Conservation (phyloP, 2,888 invertebrate genomes). For the Spatulosminthurus flaviceps region DNA sequence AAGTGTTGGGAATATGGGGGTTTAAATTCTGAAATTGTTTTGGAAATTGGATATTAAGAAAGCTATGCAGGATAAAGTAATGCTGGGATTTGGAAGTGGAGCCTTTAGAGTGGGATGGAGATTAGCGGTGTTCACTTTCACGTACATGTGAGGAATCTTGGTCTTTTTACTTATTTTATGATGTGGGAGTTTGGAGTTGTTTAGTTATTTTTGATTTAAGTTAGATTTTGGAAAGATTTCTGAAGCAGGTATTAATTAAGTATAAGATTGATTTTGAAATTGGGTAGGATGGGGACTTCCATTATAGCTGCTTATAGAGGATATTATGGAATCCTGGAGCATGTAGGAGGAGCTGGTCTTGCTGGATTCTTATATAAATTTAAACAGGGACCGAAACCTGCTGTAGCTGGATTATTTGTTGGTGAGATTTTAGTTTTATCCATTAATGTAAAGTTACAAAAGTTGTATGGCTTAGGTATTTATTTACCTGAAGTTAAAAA, state of each 20-base stretch:
- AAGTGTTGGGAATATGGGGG: neutral
- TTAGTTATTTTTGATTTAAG: too few relatives aligned
- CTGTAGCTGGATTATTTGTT: slow-evolving; percentile 74
- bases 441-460: neutral
- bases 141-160: slow-evolving; percentile 74
- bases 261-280: too few relatives aligned
- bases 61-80: slow-evolving; percentile 73
- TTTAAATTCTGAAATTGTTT: slow-evolving; percentile 6
- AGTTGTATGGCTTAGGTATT: too few relatives aligned
- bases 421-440: slow-evolving; percentile 67
- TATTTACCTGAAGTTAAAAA: too few relatives aligned
- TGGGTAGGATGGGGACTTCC: slow-evolving; percentile 75
- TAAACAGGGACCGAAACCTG: slow-evolving; percentile 75
- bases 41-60: slow-evolving; percentile 30
- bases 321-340: slow-evolving; percentile 75
- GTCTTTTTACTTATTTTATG: too few relatives aligned
- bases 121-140: slow-evolving; percentile 74
- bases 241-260: too few relatives aligned
- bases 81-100: slow-evolving; percentile 77
- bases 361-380: slow-evolving; percentile 77
- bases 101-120: slow-evolving; percentile 77
- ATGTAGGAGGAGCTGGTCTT: slow-evolving; percentile 73
- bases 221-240: too few relatives aligned
- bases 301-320: slow-evolving; percentile 75
- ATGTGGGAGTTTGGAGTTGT: too few relatives aligned